phyloP scores from a whole-genome alignment of 2,113 vertebrate genomes.

The Manacus vitellinus region DNA sequence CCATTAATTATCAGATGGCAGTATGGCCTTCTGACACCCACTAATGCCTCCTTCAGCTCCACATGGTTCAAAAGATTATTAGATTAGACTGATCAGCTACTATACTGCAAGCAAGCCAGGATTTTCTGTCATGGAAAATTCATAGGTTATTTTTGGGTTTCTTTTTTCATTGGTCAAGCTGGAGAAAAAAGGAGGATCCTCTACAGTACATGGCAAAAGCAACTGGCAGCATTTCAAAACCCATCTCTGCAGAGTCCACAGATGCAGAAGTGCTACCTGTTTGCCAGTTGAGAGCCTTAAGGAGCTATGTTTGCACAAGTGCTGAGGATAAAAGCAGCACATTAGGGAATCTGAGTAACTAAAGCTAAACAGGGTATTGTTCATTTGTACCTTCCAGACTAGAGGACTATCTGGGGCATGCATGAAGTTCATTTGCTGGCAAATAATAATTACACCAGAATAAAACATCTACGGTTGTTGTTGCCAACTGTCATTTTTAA shows the following conservation, averaged over 20 bases:
- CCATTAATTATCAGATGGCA: constrained; percentile 16
- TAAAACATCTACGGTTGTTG: neutral
- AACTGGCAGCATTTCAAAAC: neutral
- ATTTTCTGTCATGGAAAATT: constrained; percentile 69
- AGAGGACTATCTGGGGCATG: neutral
- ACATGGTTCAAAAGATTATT: constrained; percentile 64
- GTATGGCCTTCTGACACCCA: constrained; percentile 30
- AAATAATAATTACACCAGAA: neutral
- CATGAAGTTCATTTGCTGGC: neutral
- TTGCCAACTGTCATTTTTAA: constrained; percentile 31
- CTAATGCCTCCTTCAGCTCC: constrained; percentile 58
- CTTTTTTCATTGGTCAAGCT: neutral
- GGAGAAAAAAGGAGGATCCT: neutral
- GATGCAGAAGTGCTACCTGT: neutral
- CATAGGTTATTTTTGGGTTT: constrained; percentile 44
- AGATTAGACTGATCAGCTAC: constrained; percentile 59
- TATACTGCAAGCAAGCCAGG: constrained; percentile 42
- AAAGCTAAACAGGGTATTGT: neutral
- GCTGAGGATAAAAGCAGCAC: neutral
- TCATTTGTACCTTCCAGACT: neutral
- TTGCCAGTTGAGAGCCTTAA: neutral
- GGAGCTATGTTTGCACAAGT: neutral
- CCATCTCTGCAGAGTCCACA: neutral
- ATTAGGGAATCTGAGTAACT: neutral
- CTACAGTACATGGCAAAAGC: neutral